Evolutionary conservation across 2,113 vertebrate species (phyloP).

Genomic region (Festucalex cinctus): DNA sequence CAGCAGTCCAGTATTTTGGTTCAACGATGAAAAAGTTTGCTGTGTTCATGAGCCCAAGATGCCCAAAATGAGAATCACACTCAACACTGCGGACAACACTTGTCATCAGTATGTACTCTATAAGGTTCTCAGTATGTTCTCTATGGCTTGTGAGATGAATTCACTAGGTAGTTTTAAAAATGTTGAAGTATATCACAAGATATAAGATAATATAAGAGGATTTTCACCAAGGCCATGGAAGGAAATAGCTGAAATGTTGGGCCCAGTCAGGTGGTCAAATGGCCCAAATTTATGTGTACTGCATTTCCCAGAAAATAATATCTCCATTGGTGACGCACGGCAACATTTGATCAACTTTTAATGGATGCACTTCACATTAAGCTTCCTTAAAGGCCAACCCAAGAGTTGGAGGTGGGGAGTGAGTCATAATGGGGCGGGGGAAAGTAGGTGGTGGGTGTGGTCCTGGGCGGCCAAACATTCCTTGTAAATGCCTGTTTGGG

Average conservation of each 20-base stretch:
- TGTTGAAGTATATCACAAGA: no score
- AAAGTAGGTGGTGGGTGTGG: constrained; percentile 58
- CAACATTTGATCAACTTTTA: not conserved
- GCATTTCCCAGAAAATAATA: not conserved
- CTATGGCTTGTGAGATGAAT: no score
- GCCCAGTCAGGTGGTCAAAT: no score
- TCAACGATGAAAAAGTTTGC: not conserved
- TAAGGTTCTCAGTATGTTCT: no score
- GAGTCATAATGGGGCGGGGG: constrained; percentile 55
- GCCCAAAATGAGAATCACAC: not conserved
- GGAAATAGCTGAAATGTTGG: not conserved
- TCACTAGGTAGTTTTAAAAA: no score
- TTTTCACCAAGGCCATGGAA: no score
- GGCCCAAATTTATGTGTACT: not conserved
- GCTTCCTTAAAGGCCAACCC: constrained; percentile 64
- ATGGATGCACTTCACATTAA: constrained; percentile 4
- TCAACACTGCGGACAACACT: no score
- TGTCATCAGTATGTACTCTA: no score
- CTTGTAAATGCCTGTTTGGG: constrained; percentile 67
- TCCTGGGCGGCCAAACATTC: constrained; percentile 42
- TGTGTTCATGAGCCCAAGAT: not conserved
- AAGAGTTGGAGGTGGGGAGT: constrained; percentile 55
- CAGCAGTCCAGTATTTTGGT: not conserved
- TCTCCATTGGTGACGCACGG: not conserved
- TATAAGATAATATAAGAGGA: no score